These are phyloP conservation scores for Meles meles DNA, from an alignment of 2,113 vertebrate genomes.

Conservation along the genomic window DNA sequence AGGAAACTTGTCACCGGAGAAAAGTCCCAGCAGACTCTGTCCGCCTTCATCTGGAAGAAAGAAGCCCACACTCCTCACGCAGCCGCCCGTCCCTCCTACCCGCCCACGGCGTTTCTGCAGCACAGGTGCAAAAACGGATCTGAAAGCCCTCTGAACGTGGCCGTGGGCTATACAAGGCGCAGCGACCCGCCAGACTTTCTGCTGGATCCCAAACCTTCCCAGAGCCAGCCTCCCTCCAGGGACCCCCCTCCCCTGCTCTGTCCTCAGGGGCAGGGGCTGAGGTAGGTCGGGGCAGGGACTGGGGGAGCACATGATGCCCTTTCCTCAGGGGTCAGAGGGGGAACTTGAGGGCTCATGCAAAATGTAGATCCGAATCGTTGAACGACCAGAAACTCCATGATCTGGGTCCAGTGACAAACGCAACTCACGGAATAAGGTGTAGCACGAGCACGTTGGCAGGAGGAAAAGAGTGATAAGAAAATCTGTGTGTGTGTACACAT, in stretches of 20 bases:
- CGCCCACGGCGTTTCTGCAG: background rate
- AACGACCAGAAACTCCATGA: background rate
- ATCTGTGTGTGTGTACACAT: background rate
- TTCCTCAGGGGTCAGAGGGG: background rate
- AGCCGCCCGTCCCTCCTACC: accelerated
- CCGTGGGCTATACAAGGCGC: background rate
- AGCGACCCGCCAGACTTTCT: background rate
- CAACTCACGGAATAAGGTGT: background rate
- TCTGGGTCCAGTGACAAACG: too few species aligned
- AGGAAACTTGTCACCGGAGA: too few species aligned
- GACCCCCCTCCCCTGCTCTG: too few species aligned
- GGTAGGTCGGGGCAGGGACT: background rate
- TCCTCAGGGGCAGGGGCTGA: too few species aligned
- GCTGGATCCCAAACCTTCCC: too few species aligned
- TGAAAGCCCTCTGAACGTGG: background rate
- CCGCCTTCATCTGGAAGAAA: background rate
- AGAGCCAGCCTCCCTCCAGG: background rate
- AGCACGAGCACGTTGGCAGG: background rate
- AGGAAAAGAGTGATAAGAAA: background rate
- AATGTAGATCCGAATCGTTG: background rate
- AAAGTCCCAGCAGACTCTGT: background rate
- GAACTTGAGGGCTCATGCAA: background rate
- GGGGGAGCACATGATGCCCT: background rate
- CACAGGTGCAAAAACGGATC: accelerated
- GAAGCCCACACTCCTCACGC: accelerated